phyloP scores from a whole-genome alignment of 2,888 invertebrate genomes.

The Alcis repandata region DNA sequence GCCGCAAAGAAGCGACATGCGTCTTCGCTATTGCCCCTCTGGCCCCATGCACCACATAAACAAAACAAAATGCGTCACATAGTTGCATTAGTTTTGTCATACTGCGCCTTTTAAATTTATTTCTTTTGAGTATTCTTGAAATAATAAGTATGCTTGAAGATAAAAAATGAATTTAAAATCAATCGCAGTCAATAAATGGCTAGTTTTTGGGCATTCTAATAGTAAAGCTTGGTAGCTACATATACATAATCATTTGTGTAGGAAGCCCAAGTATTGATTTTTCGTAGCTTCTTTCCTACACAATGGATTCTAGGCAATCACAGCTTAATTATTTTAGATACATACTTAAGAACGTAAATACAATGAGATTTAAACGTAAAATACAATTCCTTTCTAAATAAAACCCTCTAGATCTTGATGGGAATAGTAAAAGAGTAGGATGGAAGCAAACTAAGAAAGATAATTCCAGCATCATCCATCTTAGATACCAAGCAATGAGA shows the following conservation, averaged over 20 bases:
- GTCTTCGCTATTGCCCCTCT: slow-evolving; percentile 77
- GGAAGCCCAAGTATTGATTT: slow-evolving; percentile 79
- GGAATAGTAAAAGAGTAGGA: not conserved
- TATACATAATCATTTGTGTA: slow-evolving; percentile 48
- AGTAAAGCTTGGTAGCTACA: slow-evolving; percentile 34
- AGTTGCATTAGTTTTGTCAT: slow-evolving; percentile 44
- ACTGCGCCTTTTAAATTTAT: slow-evolving; percentile 26
- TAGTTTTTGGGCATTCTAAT: slow-evolving; percentile 21
- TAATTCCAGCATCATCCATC: slow-evolving; percentile 31
- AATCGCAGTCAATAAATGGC: slow-evolving; percentile 15
- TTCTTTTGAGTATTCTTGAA: not conserved
- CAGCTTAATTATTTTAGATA: slow-evolving; percentile 26
- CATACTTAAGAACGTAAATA: not conserved
- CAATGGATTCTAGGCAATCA: slow-evolving; percentile 64
- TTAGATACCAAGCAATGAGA: slow-evolving; percentile 21
- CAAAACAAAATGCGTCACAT: slow-evolving; percentile 74
- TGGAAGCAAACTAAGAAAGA: not conserved
- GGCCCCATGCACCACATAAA: slow-evolving; percentile 76
- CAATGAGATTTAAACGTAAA: not conserved
- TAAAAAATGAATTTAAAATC: slow-evolving; percentile 14
- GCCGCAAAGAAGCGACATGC: slow-evolving; percentile 85
- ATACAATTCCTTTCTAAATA: not conserved
- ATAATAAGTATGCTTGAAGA: not conserved
- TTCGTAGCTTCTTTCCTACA: slow-evolving; percentile 67
- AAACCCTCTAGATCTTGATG: not conserved